phyloP scores from a whole-genome alignment of 1,140 invertebrate genomes.

The Drosophila melanogaster region Release_6_plus_ISO1_MT NT_033779.5:16823501-16824000 shows the following conservation, averaged over 20 bases:
- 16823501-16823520: constrained; percentile 96
- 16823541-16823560: constrained; percentile 97
- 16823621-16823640: constrained; percentile 86
- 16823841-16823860: constrained; percentile 94
- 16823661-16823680: constrained; percentile 93
- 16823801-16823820: constrained; percentile 90
- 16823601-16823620: no score
- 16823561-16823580: constrained; percentile 91
- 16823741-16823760: constrained; percentile 97
- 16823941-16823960: constrained; percentile 96
- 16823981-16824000: constrained; percentile 91
- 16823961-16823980: constrained; percentile 91
- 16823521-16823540: constrained; percentile 95
- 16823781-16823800: constrained; percentile 95
- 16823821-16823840: constrained; percentile 91
- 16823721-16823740: constrained; percentile 99
- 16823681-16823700: constrained; percentile 98
- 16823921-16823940: constrained; percentile 96
- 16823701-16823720: constrained; percentile 94
- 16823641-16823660: constrained; percentile 95
- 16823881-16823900: constrained; percentile 99
- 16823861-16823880: constrained; percentile 98
- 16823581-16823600: background rate
- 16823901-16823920: constrained; percentile 98
- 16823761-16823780: constrained; percentile 97